These are phyloP conservation scores for Mythimna loreyi DNA, from an alignment of 2,888 invertebrate genomes.

Conservation along the genomic window DNA sequence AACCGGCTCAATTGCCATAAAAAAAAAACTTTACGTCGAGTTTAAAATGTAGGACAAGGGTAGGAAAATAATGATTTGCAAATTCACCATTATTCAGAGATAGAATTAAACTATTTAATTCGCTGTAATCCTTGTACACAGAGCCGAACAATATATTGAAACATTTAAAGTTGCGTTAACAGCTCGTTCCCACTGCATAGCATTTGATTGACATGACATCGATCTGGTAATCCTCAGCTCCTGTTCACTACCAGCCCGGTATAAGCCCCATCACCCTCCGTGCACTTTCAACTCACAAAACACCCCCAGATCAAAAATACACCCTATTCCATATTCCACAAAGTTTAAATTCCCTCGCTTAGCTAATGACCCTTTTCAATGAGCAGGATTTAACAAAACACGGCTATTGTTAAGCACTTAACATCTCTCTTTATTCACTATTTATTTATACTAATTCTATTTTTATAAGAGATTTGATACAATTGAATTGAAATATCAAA, in stretches of 20 bases:
- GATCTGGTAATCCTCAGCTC: constrained; percentile 78
- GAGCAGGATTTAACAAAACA: constrained; percentile 73
- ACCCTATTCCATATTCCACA: constrained; percentile 9
- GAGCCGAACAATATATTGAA: constrained; percentile 27
- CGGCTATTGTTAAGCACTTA: constrained; percentile 83
- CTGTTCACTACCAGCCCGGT: constrained; percentile 58
- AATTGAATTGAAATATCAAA: constrained; percentile 70
- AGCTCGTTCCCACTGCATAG: constrained; percentile 67
- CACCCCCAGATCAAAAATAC: constrained; percentile 11
- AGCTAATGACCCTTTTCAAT: constrained; percentile 44
- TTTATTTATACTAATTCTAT: constrained; percentile 87
- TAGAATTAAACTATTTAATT: constrained; percentile 1
- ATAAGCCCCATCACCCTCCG: constrained; percentile 60
- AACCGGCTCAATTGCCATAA: no score
- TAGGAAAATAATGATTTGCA: no score
- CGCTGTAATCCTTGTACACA: constrained; percentile 48
- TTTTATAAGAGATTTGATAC: constrained; percentile 79
- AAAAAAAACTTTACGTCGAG: no score
- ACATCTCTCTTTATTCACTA: constrained; percentile 80
- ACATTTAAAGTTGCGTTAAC: constrained; percentile 49
- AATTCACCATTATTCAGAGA: no score
- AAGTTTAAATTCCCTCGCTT: constrained; percentile 3
- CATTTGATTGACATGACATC: constrained; percentile 73
- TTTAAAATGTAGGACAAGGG: no score
- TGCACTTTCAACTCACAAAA: constrained; percentile 38